Conservation (phyloP, 2,797 vertebrate genomes). For the Arremon brunneinucha region DNA sequence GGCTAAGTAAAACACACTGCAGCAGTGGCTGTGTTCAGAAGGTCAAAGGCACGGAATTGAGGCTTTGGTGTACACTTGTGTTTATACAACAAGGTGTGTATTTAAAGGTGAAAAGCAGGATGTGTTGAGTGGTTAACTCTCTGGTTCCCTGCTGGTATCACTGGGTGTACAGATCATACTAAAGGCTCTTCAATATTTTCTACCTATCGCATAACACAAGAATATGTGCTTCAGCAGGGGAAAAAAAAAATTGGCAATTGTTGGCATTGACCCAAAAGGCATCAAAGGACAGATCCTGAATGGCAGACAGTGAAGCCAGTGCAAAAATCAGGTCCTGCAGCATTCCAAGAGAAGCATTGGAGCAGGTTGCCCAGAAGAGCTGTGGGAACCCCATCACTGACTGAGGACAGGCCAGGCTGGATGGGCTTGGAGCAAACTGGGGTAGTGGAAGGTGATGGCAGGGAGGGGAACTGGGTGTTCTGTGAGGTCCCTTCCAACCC, state of each 20-base stretch:
- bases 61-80: background rate
- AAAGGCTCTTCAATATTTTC: background rate
- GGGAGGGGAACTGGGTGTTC: background rate
- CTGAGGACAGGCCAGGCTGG: background rate
- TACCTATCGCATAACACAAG: background rate
- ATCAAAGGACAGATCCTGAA: background rate
- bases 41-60: background rate
- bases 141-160: background rate
- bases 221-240: background rate
- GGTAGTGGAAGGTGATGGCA: background rate
- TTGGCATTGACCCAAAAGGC: background rate
- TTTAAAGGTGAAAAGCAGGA: background rate
- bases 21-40: background rate
- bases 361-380: background rate
- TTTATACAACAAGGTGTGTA: background rate
- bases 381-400: background rate
- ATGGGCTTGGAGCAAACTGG: background rate
- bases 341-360: background rate
- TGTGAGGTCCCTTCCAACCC: background rate
- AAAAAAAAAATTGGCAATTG: background rate
- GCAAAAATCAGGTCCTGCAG: background rate
- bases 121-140: background rate
- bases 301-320: background rate
- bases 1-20: background rate
- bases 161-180: background rate